phyloP scores from a whole-genome alignment of 2,888 invertebrate species.

The Tinea pellionella region DNA sequence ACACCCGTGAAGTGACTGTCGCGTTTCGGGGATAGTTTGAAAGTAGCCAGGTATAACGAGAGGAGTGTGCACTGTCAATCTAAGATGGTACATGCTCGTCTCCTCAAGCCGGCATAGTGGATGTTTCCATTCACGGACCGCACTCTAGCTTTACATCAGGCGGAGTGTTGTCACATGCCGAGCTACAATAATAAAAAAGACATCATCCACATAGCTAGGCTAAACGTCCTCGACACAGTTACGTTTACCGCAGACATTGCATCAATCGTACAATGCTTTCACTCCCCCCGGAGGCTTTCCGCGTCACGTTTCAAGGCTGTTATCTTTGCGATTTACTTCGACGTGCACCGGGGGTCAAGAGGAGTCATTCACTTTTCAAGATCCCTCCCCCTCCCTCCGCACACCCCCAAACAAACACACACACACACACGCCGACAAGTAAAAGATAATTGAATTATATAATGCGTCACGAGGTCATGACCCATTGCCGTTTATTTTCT shows the following conservation, averaged over 20 bases:
- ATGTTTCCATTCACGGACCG: too few relatives aligned
- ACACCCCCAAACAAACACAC: too few relatives aligned
- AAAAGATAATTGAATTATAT: slow-evolving; percentile 44
- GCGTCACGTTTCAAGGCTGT: slow-evolving; percentile 40
- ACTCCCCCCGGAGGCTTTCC: slow-evolving; percentile 53
- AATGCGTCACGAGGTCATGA: slow-evolving; percentile 41
- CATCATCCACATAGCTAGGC: background rate
- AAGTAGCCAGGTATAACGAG: too few relatives aligned
- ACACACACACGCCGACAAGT: slow-evolving; percentile 33
- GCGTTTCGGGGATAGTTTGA: too few relatives aligned
- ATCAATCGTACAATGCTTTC: slow-evolving; percentile 45
- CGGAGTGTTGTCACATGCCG: too few relatives aligned
- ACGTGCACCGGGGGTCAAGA: slow-evolving; percentile 40
- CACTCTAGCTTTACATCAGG: too few relatives aligned
- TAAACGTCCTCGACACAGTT: slow-evolving; percentile 42
- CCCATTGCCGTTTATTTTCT: slow-evolving; percentile 21
- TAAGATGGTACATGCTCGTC: too few relatives aligned
- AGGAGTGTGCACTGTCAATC: too few relatives aligned
- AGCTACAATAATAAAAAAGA: background rate
- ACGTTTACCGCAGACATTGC: slow-evolving; percentile 12
- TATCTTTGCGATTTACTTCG: slow-evolving; percentile 48
- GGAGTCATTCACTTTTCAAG: slow-evolving; percentile 56
- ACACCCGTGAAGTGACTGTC: too few relatives aligned
- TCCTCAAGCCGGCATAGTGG: too few relatives aligned
- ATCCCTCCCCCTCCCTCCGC: too few relatives aligned